Base-by-base conservation (phyloP, 2,888 invertebrate species). In the Machimus atricapillus region DNA sequence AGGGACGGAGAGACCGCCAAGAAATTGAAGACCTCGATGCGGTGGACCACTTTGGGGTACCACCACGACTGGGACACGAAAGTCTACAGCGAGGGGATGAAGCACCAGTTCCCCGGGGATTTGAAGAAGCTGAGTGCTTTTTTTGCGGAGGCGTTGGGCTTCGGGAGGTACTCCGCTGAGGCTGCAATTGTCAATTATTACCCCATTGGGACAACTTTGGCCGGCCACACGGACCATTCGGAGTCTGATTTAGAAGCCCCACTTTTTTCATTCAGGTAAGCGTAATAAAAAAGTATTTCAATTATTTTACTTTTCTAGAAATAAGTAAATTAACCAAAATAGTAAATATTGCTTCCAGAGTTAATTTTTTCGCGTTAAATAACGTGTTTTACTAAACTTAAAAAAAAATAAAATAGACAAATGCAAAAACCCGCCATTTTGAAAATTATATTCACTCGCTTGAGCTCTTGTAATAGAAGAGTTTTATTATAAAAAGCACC, bases 51-150 rank as follows among this genome's bases (percentile, higher is more conserved):
- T 0, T 93, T 99, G 52, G 99, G 99, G 16, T 99, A 98, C 91
- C 99, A 99, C 93, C 98, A 99, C 92, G 96, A 99, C 92, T 99
- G 99, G 99, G 96, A 98, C 90, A 97, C 97, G 86, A 99, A 99
- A 94, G 95, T 95, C 14, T 97, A 97, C 90, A 94, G 93, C 87
- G 97, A 97, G 92, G 91, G 94, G 6, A 94, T 94, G 88, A 95
- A 93, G 91, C 93, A 94, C 79, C 90, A 92, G 12, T 97, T 98
- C 92, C 98, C 98, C 0, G 89, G 90, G 16, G 97, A 98, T 90
- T 93, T 98, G 86, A 93, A 93, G 1, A 92, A 93, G 37, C 91
- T 98, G 87, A 95, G 95, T 79, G 93, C 94, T 90, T 93, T 94
- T 87, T 93, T 98, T 86, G 95, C 96, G 0, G 89, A 91, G 52